These are phyloP conservation scores for Pseudomugil tenellus DNA, from an alignment of 2,797 vertebrate species.

Conservation along the genomic window DNA sequence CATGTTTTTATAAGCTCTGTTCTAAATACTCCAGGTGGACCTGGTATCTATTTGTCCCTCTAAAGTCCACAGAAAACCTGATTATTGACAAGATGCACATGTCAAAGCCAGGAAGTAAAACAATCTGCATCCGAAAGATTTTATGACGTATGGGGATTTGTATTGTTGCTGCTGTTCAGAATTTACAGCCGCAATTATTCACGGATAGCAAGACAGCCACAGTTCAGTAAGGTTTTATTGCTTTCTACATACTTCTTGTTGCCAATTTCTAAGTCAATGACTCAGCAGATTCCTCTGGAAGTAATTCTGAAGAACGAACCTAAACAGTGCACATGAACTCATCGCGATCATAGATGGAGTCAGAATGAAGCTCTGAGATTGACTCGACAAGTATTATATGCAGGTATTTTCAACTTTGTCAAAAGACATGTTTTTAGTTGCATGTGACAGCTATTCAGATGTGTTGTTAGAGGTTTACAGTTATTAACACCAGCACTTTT, in stretches of 20 bases:
- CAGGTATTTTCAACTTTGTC: not conserved
- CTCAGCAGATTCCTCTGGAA: conserved; percentile 78
- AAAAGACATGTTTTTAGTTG: conserved; percentile 3
- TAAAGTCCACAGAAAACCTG: conserved; percentile 30
- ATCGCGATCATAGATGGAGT: conserved; percentile 17
- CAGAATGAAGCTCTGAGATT: conserved; percentile 9
- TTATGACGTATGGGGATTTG: conserved; percentile 77
- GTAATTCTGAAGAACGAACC: conserved; percentile 69
- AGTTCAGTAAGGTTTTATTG: conserved; percentile 71
- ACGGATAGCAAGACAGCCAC: conserved; percentile 66
- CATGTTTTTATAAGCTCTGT: not conserved
- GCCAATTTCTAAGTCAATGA: conserved; percentile 71
- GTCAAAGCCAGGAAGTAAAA: conserved; percentile 72
- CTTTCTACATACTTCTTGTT: conserved; percentile 65
- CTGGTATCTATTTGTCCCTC: conserved; percentile 37
- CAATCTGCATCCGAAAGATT: conserved; percentile 84
- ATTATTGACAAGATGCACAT: conserved; percentile 47
- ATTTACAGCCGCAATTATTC: conserved; percentile 82
- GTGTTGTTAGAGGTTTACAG: conserved; percentile 47
- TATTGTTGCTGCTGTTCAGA: conserved; percentile 71
- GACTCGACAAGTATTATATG: not conserved
- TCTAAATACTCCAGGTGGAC: conserved; percentile 24
- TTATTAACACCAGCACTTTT: conserved; percentile 61
- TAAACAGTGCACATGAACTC: conserved; percentile 52
- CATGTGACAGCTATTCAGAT: conserved; percentile 48